Evolutionary conservation across 2,113 vertebrate genomes (phyloP).

Genomic region (Podilymbus podiceps): DNA sequence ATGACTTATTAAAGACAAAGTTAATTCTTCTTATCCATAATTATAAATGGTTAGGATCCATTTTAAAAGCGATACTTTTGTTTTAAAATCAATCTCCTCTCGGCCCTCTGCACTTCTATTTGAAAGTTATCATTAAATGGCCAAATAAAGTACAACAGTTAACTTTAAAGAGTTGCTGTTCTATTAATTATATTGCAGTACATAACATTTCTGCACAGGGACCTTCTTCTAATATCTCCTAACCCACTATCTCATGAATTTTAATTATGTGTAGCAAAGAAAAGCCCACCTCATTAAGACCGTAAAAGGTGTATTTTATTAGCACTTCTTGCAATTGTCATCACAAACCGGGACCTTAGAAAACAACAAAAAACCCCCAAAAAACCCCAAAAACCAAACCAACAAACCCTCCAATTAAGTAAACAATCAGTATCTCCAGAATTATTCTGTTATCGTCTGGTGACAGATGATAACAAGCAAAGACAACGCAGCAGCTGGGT

Average conservation of each 20-base stretch:
- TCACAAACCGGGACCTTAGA: background rate
- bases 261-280: background rate
- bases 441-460: slow-evolving; percentile 40
- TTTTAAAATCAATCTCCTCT: background rate
- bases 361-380: background rate
- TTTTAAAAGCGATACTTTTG: background rate
- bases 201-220: background rate
- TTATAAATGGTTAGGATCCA: background rate
- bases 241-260: background rate
- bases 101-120: background rate
- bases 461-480: background rate
- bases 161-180: background rate
- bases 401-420: slow-evolving; percentile 16
- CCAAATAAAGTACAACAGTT: background rate
- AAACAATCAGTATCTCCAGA: slow-evolving; percentile 9
- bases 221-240: background rate
- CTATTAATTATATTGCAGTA: slow-evolving; percentile 15
- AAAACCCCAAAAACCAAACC: no score
- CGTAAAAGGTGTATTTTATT: background rate
- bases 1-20: background rate
- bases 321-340: background rate
- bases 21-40: background rate
- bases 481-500: background rate
- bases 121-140: background rate
- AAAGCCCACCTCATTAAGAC: background rate